Evolutionary conservation across 2,797 vertebrate species (phyloP).

Genomic region (Melanotaenia parkinsoni): DNA sequence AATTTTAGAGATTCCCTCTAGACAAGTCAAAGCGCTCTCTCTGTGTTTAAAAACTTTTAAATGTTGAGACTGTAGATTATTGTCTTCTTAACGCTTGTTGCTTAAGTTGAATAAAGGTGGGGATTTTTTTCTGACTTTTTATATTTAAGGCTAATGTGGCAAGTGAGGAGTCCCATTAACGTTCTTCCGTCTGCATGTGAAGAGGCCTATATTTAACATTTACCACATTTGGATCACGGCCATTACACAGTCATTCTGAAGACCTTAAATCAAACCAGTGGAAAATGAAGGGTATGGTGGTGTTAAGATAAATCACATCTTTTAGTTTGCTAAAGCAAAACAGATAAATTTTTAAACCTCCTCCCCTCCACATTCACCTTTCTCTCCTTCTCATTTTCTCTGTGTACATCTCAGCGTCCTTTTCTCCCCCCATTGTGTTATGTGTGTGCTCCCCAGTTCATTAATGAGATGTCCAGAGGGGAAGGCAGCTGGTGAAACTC

Average conservation of each 20-base stretch:
- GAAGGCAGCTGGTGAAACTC: slow-evolving; percentile 75
- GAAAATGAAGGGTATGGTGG: slow-evolving; percentile 31
- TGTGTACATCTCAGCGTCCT: slow-evolving; percentile 38
- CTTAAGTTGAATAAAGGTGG: slow-evolving; percentile 46
- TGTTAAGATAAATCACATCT: slow-evolving; percentile 52
- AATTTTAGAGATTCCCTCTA: slow-evolving; percentile 74
- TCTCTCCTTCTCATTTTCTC: slow-evolving; percentile 52
- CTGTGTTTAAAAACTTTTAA: slow-evolving; percentile 65
- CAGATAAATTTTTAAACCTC: slow-evolving; percentile 19
- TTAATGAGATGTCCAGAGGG: slow-evolving; percentile 74
- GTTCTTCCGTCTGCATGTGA: slow-evolving; percentile 29
- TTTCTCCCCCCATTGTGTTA: slow-evolving; percentile 61
- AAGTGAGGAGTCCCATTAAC: slow-evolving; percentile 53
- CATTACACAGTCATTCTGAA: slow-evolving; percentile 23
- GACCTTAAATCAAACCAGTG: slow-evolving; percentile 45
- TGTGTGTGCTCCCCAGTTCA: slow-evolving; percentile 62
- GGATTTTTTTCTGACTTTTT: slow-evolving; percentile 35
- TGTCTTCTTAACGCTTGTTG: slow-evolving; percentile 51
- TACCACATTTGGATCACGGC: slow-evolving; percentile 38
- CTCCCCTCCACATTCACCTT: slow-evolving; percentile 17
- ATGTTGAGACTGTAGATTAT: slow-evolving; percentile 58
- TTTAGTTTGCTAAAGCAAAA: slow-evolving; percentile 37
- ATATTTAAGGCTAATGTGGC: slow-evolving; percentile 47
- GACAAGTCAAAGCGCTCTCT: slow-evolving; percentile 65
- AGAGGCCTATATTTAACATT: slow-evolving; percentile 57